Conservation (phyloP, 2,113 vertebrate species). For the Epinephelus cyanopodus region DNA sequence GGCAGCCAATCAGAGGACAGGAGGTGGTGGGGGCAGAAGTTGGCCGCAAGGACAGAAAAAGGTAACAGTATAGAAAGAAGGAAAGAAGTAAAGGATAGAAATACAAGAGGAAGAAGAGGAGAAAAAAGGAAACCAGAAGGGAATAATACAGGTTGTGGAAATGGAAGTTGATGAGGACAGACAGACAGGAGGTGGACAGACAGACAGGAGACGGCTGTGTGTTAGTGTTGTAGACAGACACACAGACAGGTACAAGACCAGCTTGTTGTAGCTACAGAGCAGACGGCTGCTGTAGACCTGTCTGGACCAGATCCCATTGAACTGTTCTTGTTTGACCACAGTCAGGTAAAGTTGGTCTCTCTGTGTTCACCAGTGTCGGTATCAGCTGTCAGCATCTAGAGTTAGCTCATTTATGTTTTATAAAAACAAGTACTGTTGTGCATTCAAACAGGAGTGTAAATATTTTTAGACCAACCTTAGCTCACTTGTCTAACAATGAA, state of each 20-base stretch:
- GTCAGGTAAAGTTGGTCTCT: constrained; percentile 7
- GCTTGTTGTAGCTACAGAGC: constrained; percentile 60
- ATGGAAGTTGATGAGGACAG: constrained; percentile 26
- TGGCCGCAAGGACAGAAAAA: background rate
- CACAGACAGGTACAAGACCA: constrained; percentile 19
- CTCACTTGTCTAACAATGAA: background rate
- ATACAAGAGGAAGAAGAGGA: background rate
- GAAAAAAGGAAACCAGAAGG: constrained; percentile 28
- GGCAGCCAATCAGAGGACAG: constrained; percentile 50
- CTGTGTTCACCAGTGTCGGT: background rate
- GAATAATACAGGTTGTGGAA: constrained; percentile 28
- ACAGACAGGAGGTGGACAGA: constrained; percentile 30
- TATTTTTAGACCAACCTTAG: background rate
- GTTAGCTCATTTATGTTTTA: background rate
- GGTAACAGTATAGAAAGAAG: background rate
- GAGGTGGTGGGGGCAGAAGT: constrained; percentile 3
- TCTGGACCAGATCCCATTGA: constrained; percentile 32
- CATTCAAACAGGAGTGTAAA: background rate
- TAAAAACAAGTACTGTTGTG: background rate
- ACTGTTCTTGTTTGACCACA: background rate
- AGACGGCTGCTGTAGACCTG: constrained; percentile 51
- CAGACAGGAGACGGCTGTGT: constrained; percentile 49
- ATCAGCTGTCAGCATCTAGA: background rate
- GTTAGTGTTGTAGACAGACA: constrained; percentile 60
- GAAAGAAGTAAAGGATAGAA: constrained; percentile 8